A percentile compares a stretch with the other conserved stretches of the same genome.
Conservation (phyloP, 2,113 vertebrate species). For the Zapornia atra region DNA sequence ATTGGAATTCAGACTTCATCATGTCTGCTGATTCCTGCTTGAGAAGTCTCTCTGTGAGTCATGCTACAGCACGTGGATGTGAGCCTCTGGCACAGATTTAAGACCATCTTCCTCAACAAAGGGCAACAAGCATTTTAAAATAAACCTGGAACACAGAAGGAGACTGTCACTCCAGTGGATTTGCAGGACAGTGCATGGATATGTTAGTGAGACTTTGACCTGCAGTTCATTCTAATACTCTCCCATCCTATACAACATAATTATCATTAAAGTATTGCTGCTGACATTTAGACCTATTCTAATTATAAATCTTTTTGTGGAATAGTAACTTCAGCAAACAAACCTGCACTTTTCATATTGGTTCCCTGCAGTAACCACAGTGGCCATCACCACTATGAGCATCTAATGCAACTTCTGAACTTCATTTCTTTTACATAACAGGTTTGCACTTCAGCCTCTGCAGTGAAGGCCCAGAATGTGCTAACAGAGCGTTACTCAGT, state of each 20-base stretch:
- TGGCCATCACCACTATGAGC: background rate
- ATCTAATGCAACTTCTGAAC: background rate
- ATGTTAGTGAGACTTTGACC: background rate
- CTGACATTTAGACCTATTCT: background rate
- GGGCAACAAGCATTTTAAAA: background rate
- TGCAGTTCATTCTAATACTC: slow-evolving; percentile 13
- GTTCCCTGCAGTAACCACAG: background rate
- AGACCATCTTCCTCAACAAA: background rate
- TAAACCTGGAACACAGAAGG: background rate
- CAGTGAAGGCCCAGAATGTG: background rate
- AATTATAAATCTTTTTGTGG: background rate
- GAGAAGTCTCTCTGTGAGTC: background rate
- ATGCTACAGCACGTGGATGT: too few relatives aligned
- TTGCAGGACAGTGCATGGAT: background rate
- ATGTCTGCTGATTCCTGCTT: background rate
- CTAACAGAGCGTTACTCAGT: background rate
- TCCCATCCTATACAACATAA: background rate
- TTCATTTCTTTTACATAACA: background rate
- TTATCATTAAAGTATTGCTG: background rate
- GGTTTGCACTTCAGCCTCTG: background rate
- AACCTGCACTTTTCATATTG: background rate
- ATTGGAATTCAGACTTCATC: background rate
- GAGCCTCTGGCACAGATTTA: background rate
- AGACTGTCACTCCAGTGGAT: background rate
- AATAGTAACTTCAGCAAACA: background rate